Percentiles rank a stretch among this genome's conserved stretches.
Conservation (phyloP, 92 coral and sea anemone species). For the Hydrozoanthus gracilis region DNA sequence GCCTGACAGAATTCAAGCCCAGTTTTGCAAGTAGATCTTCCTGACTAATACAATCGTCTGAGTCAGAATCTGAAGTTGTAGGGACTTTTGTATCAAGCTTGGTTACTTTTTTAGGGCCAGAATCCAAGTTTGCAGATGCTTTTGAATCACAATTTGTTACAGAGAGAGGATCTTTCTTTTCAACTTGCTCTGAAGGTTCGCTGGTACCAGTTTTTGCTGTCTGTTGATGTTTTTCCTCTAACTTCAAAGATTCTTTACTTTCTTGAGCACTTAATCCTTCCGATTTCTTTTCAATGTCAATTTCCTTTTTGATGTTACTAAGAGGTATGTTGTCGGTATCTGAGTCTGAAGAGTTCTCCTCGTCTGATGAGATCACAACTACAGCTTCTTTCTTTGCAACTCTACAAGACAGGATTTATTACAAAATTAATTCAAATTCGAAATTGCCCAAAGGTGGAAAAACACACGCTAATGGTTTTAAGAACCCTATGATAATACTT, state of each 20-base stretch:
- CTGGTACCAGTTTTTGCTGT: neutral
- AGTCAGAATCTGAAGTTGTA: constrained; percentile 65
- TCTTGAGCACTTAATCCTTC: neutral
- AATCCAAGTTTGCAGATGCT: neutral
- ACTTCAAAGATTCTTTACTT: neutral
- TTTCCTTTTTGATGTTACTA: constrained; percentile 33
- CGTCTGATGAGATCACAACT: constrained; percentile 41
- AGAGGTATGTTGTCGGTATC: constrained; percentile 23
- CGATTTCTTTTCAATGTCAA: constrained; percentile 31
- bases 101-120: neutral
- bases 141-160: neutral
- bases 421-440: neutral
- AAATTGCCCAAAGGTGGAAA: neutral
- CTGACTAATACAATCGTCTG: constrained; percentile 92
- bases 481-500: too few species aligned
- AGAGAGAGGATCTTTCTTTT: neutral
- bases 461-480: too few species aligned
- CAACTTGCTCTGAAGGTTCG: neutral
- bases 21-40: constrained; percentile 95
- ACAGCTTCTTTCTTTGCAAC: constrained; percentile 32
- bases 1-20: constrained; percentile 88
- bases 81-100: constrained; percentile 19
- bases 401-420: neutral
- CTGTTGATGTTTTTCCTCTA: neutral
- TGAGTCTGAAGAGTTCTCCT: constrained; percentile 10